Evolutionary conservation across 2,113 vertebrate species (phyloP), one percentile per base, ranked within the genome.

Genomic region (Entelurus aequoreus): DNA sequence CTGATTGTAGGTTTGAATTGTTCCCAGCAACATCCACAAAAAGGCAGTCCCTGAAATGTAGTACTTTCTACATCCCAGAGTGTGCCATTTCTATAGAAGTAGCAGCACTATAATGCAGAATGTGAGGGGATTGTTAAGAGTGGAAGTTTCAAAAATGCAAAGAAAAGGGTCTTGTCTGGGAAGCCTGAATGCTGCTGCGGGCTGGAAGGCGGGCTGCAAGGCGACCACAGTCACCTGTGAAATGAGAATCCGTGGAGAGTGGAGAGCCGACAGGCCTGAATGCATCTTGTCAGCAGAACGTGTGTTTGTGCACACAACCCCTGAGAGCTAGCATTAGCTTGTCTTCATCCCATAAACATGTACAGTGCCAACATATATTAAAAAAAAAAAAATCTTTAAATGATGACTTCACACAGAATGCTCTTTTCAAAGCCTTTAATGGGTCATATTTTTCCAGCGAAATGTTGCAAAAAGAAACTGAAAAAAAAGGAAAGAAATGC

Each of bases 161-260:
- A 87, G 83, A 83, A 84, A 81, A 82, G 66, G 60, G 66, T 62
- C 63, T 74, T 88, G 80, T 86, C 83, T 84, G 75, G 71, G 67
- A 82, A 76, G 84, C 75, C 69, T 69, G 77, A 80, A 83, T 72
- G 80, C 69, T 79, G 72, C 64, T 79, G 80, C 78, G 78, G 70
- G 82, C 76, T 60, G 77, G 74, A 77, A 75, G 85, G 80, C 84
- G 74, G 79, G 78, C 83, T 85, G 68, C 79, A 83, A 83, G 81
- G 73, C 69, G 78, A 81, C 86, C 80, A 87, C 86, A 89, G 85
- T 86, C 86, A 88, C 84, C 84, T 86, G 87, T 88, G 88, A 88
- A 90, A 90, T 90, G 87, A 88, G 86, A 90, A 90, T 86, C 75
- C 81, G 81, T 86, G 84, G 77, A 80, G 84, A 71, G 69, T 36